Conservation (phyloP, 2,888 invertebrate genomes). For the Ctenicera cuprea region DNA sequence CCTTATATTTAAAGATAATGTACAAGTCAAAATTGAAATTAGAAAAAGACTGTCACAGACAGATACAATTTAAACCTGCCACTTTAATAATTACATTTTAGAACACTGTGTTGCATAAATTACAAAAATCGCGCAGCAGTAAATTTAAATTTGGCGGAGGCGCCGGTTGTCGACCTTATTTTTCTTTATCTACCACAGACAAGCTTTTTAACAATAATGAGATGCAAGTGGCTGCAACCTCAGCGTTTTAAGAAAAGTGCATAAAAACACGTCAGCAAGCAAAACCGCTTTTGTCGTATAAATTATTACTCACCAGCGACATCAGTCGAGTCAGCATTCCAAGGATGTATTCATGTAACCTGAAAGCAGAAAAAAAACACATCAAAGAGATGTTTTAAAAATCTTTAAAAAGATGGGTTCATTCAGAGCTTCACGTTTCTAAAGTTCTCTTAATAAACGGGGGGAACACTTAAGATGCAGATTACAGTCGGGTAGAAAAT, state of each 20-base stretch:
- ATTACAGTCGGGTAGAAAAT: slow-evolving; percentile 1
- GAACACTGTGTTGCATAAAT: no score
- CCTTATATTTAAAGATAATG: no score
- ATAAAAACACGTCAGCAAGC: slow-evolving; percentile 13
- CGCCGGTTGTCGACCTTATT: not conserved
- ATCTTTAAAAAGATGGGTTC: no score
- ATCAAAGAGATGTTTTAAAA: slow-evolving; percentile 1
- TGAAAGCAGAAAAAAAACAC: slow-evolving; percentile 9
- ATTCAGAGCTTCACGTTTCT: not conserved
- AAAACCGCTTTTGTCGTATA: not conserved
- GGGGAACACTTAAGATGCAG: slow-evolving; percentile 4
- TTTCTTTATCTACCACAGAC: not conserved
- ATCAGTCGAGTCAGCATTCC: not conserved
- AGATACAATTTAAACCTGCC: no score
- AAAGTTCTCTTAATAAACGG: not conserved
- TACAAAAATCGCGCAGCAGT: not conserved
- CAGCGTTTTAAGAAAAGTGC: slow-evolving; percentile 6
- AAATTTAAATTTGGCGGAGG: slow-evolving; percentile 10
- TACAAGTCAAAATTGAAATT: no score
- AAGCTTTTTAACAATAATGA: slow-evolving; percentile 5
- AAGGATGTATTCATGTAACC: not conserved
- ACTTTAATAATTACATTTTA: no score
- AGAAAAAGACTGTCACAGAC: no score
- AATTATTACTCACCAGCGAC: not conserved
- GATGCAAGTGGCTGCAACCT: not conserved